Evolutionary conservation across 2,888 invertebrate species (phyloP), one percentile per base, ranked within the genome.

Genomic region (Galerucella nymphaeae): DNA sequence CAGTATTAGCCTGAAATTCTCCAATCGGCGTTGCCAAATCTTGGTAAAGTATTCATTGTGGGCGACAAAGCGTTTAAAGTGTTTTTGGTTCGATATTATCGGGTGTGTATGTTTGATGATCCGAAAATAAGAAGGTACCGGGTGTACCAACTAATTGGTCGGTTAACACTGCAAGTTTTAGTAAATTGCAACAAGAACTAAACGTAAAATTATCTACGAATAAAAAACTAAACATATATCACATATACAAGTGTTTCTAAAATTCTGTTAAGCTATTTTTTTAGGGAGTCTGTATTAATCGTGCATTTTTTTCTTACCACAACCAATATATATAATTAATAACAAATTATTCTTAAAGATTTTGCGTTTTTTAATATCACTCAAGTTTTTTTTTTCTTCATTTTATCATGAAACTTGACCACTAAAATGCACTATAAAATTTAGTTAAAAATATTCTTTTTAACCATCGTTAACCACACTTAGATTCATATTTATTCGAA

Each of bases 381-480:
- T 20, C 14, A 55, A 18, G 13, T 23, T 13, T 23, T 23, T 58
- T 2, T 57, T 57, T 57, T n/a, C n/a, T n/a, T n/a, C n/a, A 3
- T 20, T 16, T 53, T 53, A 53, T 20, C 30, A 42, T 66, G 14
- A 66, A 66, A 66, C 41, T 41, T 66, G 66, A 55, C 66, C 57
- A 66, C 66, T 55, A 66, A 66, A 66, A 66, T 66, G 48, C 18
- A 38, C 9, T 58, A 41, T 30, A 11, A 59, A 67, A 48, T 57
- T n/a, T 45, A 38, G 41, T 14, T 30, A n/a, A 18, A 67, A 48
- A 58, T 41, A 45, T 67, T 23, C 13, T 10, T 55, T 55, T 45
- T 48, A 45, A 48, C 41, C 59, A 30, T 8, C 59, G 8, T 20
- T 53, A 55, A 66, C 64, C 6, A 30, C 23, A 57, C 20, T 42